phyloP scores from a whole-genome alignment of 1,140 invertebrate species.

The Nasonia giraulti region DNA sequence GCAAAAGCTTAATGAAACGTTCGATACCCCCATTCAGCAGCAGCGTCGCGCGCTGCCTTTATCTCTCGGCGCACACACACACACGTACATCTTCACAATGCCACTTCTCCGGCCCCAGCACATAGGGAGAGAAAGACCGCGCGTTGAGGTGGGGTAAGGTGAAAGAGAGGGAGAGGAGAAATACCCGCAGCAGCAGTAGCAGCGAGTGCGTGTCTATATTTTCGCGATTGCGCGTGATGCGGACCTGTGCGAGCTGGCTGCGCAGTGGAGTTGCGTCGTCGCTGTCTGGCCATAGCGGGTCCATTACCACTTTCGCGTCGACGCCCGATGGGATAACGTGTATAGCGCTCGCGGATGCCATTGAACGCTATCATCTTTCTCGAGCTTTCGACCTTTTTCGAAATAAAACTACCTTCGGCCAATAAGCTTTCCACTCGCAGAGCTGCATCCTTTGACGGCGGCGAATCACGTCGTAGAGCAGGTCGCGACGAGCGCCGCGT shows the following conservation, averaged over 20 bases:
- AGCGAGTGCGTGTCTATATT: background rate
- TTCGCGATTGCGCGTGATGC: slow-evolving; percentile 6
- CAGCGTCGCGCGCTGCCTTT: background rate
- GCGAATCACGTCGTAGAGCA: background rate
- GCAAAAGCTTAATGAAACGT: background rate
- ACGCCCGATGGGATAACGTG: background rate
- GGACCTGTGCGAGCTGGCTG: background rate
- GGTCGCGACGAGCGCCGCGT: background rate
- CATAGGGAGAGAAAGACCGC: background rate
- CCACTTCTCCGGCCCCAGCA: background rate
- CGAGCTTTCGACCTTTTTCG: no score
- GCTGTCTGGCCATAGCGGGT: background rate
- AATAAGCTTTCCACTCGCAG: no score
- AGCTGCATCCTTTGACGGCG: background rate
- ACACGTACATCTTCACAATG: background rate
- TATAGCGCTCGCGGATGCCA: no score
- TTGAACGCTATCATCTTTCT: no score
- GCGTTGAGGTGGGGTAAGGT: no score
- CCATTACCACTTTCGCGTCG: slow-evolving; percentile 2
- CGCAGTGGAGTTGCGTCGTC: background rate
- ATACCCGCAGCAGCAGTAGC: background rate
- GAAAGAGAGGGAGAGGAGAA: background rate
- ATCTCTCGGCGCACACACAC: background rate
- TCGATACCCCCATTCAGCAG: background rate
- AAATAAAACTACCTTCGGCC: no score